These are phyloP conservation scores for Himalopsyche japonica DNA, from an alignment of 2,888 invertebrate genomes.

Conservation along the genomic window DNA sequence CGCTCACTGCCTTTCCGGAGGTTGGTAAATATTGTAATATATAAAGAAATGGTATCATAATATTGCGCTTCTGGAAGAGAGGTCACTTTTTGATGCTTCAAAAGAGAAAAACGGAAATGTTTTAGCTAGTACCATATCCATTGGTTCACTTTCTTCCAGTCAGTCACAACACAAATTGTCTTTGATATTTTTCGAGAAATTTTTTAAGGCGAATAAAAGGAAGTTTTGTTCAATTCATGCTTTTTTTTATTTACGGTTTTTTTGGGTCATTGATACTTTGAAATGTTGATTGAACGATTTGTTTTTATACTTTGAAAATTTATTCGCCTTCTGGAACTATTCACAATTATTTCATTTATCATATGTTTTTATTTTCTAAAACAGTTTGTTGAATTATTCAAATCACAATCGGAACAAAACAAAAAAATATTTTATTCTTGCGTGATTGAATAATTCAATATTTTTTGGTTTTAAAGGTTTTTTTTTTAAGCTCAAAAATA, in stretches of 20 bases:
- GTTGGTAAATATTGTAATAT: constrained; percentile 34
- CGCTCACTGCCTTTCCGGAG: constrained; percentile 20
- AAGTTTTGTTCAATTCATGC: neutral
- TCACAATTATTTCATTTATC: no score
- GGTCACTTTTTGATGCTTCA: constrained; percentile 1
- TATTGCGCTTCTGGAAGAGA: constrained; percentile 4
- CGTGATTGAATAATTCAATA: no score
- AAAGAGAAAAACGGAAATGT: constrained; percentile 17
- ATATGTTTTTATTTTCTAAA: no score
- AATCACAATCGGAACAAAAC: no score
- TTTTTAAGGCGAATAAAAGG: neutral
- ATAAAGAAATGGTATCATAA: constrained; percentile 35
- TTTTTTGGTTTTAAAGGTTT: no score
- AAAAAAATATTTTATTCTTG: no score
- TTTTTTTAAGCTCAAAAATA: no score
- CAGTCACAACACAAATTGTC: neutral
- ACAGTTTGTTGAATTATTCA: neutral
- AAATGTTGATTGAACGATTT: neutral
- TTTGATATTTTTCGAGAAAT: neutral
- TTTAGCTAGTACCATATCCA: neutral
- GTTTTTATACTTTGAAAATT: neutral
- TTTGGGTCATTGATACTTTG: neutral
- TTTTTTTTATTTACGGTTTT: neutral
- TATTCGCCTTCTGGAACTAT: no score
- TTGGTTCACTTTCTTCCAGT: neutral